Evolutionary conservation across 2,888 invertebrate genomes (phyloP).

Genomic region (Clostera curtula): DNA sequence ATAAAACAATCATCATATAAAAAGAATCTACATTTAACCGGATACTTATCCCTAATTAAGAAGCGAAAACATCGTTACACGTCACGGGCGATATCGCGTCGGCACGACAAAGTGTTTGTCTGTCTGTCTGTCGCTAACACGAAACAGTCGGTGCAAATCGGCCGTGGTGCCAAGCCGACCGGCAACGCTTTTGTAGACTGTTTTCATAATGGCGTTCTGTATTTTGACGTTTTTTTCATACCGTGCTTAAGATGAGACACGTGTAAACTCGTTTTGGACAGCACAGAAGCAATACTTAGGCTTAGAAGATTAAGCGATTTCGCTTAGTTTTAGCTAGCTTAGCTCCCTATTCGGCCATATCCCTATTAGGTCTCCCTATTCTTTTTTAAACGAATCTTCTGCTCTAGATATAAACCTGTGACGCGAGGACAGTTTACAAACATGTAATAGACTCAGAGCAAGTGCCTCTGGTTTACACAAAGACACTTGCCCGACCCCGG

Average conservation of each 20-base stretch:
- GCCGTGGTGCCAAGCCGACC: constrained; percentile 50
- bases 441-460: too few relatives aligned
- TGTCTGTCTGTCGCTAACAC: constrained; percentile 31
- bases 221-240: constrained; percentile 23
- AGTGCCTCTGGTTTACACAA: too few relatives aligned
- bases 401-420: too few relatives aligned
- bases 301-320: too few relatives aligned
- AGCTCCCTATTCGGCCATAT: too few relatives aligned
- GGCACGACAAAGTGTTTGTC: constrained; percentile 41
- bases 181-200: constrained; percentile 42
- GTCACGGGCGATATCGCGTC: constrained; percentile 53
- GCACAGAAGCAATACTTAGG: too few relatives aligned
- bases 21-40: constrained; percentile 37
- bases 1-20: constrained; percentile 16
- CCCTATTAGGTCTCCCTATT: too few relatives aligned
- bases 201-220: constrained; percentile 42
- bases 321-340: too few relatives aligned
- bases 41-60: constrained; percentile 69
- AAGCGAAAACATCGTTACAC: constrained; percentile 48
- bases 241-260: constrained; percentile 19
- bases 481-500: too few relatives aligned
- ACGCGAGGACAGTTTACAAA: too few relatives aligned
- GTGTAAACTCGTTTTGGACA: constrained; percentile 2
- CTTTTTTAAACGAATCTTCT: too few relatives aligned
- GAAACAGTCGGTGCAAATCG: constrained; percentile 32